A percentile compares a stretch with the other conserved stretches of the same genome.
phyloP scores from a whole-genome alignment of 2,113 vertebrate species.

The Galemys pyrenaicus region DNA sequence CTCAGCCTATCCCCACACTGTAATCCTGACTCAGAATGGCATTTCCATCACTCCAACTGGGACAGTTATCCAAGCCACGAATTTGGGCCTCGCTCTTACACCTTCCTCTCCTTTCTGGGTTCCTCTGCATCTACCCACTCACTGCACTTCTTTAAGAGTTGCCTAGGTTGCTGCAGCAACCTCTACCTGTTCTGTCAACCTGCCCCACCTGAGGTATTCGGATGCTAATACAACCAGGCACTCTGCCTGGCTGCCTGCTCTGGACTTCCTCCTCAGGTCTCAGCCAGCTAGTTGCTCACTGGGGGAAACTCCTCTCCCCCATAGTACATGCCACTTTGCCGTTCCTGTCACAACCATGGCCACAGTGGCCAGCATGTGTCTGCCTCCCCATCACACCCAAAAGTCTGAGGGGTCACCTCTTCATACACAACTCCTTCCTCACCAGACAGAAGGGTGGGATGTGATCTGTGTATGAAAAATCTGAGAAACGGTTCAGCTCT shows the following conservation, averaged over 20 bases:
- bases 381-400: background rate
- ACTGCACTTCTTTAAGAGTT: too few relatives aligned
- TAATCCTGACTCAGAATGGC: background rate
- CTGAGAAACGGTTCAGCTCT: background rate
- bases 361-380: background rate
- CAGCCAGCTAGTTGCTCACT: background rate
- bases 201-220: rapidly evolving
- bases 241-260: background rate
- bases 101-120: background rate
- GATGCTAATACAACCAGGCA: too few relatives aligned
- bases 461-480: background rate
- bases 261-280: background rate
- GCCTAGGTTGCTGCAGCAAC: too few relatives aligned
- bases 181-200: background rate
- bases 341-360: too few relatives aligned
- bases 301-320: background rate
- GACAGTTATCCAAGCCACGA: background rate
- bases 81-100: rapidly evolving
- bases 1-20: background rate
- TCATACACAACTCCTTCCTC: background rate
- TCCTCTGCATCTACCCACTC: too few relatives aligned
- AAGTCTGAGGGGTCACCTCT: background rate
- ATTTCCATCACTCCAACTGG: background rate
- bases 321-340: rapidly evolving
- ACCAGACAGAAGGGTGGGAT: background rate